Conservation (phyloP, 2,888 invertebrate species). For the Dolomedes plantarius region DNA sequence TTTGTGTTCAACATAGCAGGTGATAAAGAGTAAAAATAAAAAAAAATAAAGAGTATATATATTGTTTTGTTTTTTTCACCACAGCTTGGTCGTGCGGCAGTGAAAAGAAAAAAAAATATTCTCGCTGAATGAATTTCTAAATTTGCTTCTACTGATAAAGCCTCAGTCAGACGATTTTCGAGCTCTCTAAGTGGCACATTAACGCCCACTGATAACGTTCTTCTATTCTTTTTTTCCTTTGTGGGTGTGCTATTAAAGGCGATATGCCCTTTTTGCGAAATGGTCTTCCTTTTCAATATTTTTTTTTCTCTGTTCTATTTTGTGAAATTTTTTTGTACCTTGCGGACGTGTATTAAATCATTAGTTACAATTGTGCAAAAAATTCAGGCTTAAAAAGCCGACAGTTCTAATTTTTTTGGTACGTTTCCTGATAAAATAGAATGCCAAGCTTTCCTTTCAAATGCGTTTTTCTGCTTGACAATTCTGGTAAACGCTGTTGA, state of each 20-base stretch:
- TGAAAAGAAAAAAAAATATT: slow-evolving; percentile 17
- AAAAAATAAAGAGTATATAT: not conserved
- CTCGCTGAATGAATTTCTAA: slow-evolving; percentile 53
- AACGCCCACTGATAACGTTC: slow-evolving; percentile 45
- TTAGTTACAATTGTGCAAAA: slow-evolving; percentile 14
- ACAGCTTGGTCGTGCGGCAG: not conserved
- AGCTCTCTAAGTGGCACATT: slow-evolving; percentile 63
- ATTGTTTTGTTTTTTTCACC: not conserved
- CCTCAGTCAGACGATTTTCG: slow-evolving; percentile 36
- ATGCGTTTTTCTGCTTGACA: not conserved
- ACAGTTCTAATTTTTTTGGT: slow-evolving; percentile 4
- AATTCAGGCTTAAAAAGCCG: not conserved
- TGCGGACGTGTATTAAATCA: slow-evolving; percentile 49
- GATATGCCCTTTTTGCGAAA: slow-evolving; percentile 47
- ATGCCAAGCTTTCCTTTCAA: not conserved
- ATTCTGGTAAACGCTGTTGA: not conserved
- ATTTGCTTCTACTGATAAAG: slow-evolving; percentile 51
- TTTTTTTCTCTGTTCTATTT: slow-evolving; percentile 23
- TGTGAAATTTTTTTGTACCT: slow-evolving; percentile 15
- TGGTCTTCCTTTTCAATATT: slow-evolving; percentile 23
- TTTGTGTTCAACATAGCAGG: not conserved
- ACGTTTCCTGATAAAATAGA: not conserved
- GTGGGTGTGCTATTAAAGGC: slow-evolving; percentile 59
- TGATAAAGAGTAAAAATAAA: not conserved
- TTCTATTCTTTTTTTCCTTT: slow-evolving; percentile 49